Base-by-base conservation (phyloP, 2,113 vertebrate genomes). In the Hyla sarda region DNA sequence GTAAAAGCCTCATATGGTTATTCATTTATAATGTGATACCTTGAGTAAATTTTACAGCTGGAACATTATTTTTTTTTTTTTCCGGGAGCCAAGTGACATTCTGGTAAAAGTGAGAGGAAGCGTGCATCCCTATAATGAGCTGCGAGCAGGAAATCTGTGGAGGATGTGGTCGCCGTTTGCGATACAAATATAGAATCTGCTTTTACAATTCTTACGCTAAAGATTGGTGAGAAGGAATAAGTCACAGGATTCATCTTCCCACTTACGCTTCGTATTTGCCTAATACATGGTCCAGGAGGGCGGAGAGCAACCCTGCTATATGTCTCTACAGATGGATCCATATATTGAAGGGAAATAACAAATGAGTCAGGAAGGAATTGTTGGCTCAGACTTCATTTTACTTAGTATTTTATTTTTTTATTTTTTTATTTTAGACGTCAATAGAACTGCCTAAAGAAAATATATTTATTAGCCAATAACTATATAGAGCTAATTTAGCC, bases 1-100 rank as follows among this genome's bases (percentile, higher is more conserved):
- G n/a, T 75, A 3, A 23, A 5, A 37, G 73, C 0, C 73, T 28
- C 73, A 75, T 34, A 16, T 58, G 58, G 47, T 71, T 71, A 34
- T 84, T 77, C 56, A 74, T 56, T 76, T 28, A 74, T 48, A n/a
- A 45, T n/a, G 6, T 50, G 12, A 47, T 62, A n/a, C 17, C 11
- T 23, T 34, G n/a, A 71, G 34, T 21, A 9, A 82, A 1, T 74
- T 87, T 82, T 82, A 82, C 85, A 82, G 85, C 71, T 74, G 78
- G 12, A n/a, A 23, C 32, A 19, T 60, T 58, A n/a, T 48, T 72
- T 48, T 50, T 48, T 72, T 48, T 50, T 25, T 87, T 74, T 79
- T 71, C 69, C 69, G 52, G 37, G n/a, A 82, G 34, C 19, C 58
- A 86, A 37, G 47, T 47, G 83, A 84, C 82, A 71, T 23, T 34